Evolutionary conservation across 2,113 vertebrate genomes (phyloP).

Genomic region (Hipposideros armiger): DNA sequence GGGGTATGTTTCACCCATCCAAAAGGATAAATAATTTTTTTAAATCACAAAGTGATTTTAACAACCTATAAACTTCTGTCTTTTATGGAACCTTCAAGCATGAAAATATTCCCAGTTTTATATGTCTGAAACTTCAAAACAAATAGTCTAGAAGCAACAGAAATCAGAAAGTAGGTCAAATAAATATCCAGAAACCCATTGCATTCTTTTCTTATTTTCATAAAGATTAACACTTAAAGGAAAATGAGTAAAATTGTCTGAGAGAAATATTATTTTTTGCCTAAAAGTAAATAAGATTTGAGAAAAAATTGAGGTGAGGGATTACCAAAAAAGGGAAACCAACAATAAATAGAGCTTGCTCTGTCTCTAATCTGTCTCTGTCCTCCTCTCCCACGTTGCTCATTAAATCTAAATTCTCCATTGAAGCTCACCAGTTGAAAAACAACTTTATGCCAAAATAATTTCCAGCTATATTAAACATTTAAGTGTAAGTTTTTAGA

Average conservation of each 20-base stretch:
- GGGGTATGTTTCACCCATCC: not conserved
- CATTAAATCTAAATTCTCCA: not conserved
- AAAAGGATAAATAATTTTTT: not conserved
- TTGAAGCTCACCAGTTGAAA: not conserved
- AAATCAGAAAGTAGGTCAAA: not conserved
- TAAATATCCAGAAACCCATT: not conserved
- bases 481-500: not conserved
- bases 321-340: not conserved
- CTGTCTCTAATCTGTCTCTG: not conserved
- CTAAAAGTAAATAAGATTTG: slow-evolving; percentile 41
- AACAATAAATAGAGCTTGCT: not conserved
- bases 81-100: not conserved
- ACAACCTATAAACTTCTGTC: not conserved
- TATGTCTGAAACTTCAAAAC: not conserved
- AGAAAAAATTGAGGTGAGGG: not conserved
- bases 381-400: not conserved
- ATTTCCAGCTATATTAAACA: slow-evolving; percentile 1
- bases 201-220: not conserved
- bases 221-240: not conserved
- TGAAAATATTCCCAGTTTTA: not conserved
- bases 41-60: not conserved
- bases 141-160: not conserved
- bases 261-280: not conserved
- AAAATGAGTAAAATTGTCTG: slow-evolving; percentile 23
- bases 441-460: not conserved